Conservation (phyloP, 2,113 vertebrate species). For the Paralichthys olivaceus region DNA sequence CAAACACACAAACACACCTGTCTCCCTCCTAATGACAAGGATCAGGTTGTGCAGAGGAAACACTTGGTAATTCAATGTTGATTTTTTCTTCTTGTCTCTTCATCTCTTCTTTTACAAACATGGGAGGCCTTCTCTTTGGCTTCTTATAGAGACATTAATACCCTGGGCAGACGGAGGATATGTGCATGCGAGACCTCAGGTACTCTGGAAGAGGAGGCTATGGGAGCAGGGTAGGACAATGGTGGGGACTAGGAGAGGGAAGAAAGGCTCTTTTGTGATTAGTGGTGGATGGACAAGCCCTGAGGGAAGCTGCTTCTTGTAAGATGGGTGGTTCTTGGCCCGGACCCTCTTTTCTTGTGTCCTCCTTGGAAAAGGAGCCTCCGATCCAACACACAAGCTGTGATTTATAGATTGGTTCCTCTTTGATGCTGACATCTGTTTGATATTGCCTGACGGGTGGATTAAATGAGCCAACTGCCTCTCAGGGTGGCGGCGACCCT, state of each 20-base stretch:
- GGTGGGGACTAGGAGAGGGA: constrained; percentile 64
- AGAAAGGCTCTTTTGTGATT: constrained; percentile 83
- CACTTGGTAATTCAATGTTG: constrained; percentile 70
- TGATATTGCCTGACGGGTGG: constrained; percentile 76
- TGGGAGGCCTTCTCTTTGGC: constrained; percentile 57
- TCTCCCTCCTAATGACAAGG: constrained; percentile 54
- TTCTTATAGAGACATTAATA: constrained; percentile 71
- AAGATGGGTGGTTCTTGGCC: constrained; percentile 81
- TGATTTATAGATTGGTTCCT: constrained; percentile 79
- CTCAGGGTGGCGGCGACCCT: constrained; percentile 69
- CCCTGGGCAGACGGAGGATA: constrained; percentile 62
- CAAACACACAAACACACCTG: constrained; percentile 67
- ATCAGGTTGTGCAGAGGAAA: constrained; percentile 74
- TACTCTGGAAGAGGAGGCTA: constrained; percentile 67
- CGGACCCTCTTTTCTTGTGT: constrained; percentile 72
- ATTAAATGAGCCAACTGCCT: constrained; percentile 75
- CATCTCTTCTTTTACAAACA: constrained; percentile 58
- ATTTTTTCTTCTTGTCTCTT: constrained; percentile 57
- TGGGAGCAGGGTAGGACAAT: constrained; percentile 79
- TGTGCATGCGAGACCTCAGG: constrained; percentile 69
- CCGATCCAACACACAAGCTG: constrained; percentile 74
- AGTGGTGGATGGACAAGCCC: constrained; percentile 75
- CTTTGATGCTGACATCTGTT: constrained; percentile 84
- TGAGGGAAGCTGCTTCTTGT: constrained; percentile 75
- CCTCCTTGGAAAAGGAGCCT: constrained; percentile 69